phyloP scores from a whole-genome alignment of 37 sponge, comb jelly and placozoan genomes.

The Spongilla lacustris region DNA sequence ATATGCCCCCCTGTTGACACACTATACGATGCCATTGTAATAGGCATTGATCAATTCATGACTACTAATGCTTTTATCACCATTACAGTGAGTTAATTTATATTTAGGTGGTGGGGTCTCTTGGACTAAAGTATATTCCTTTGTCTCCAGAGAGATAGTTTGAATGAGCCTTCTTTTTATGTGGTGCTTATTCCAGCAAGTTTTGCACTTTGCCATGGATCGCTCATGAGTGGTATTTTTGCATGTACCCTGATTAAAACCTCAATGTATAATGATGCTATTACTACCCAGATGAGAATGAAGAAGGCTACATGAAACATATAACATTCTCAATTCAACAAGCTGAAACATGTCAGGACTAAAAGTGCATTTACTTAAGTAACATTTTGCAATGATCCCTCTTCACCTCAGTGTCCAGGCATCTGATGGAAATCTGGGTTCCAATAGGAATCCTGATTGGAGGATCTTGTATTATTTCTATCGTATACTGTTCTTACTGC shows the following conservation, averaged over 20 bases:
- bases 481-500: no score
- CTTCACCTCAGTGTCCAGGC: neutral
- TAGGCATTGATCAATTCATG: neutral
- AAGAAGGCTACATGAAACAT: neutral
- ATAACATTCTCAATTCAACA: neutral
- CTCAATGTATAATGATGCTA: neutral
- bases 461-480: no score
- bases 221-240: neutral
- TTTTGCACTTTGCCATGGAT: neutral
- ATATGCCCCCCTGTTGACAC: neutral
- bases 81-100: neutral
- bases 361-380: neutral
- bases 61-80: neutral
- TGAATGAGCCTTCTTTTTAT: neutral
- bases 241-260: neutral
- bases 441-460: neutral
- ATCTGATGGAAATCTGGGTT: neutral
- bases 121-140: neutral
- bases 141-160: neutral
- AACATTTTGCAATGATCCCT: neutral
- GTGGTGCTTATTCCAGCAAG: neutral
- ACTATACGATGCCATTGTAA: neutral
- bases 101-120: neutral
- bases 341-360: neutral
- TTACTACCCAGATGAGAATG: neutral